phyloP scores from a whole-genome alignment of 2,888 invertebrate genomes.

The Drosophila niveifrons region DNA sequence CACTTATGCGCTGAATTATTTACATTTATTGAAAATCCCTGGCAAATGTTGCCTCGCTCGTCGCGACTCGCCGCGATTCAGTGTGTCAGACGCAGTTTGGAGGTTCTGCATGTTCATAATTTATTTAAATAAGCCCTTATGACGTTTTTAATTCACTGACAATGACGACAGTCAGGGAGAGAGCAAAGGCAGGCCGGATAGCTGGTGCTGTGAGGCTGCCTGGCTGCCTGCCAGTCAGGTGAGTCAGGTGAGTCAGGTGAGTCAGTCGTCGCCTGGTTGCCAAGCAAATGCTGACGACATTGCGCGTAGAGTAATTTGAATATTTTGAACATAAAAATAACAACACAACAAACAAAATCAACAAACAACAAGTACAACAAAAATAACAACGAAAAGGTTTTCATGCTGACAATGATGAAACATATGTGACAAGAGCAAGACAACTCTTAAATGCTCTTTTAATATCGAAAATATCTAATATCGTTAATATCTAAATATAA shows the following conservation, averaged over 20 bases:
- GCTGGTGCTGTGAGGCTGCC: background rate
- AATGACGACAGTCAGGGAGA: slow-evolving; percentile 53
- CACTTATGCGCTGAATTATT: slow-evolving; percentile 75
- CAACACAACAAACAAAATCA: slow-evolving; percentile 62
- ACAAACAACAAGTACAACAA: slow-evolving; percentile 54
- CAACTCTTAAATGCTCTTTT: slow-evolving; percentile 44
- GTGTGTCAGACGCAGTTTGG: background rate
- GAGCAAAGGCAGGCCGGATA: background rate
- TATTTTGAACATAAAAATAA: slow-evolving; percentile 80
- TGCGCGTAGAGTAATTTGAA: slow-evolving; percentile 69
- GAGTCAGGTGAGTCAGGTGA: slow-evolving; percentile 8
- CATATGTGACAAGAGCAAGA: background rate
- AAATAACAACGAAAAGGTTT: slow-evolving; percentile 34
- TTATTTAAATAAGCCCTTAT: slow-evolving; percentile 82
- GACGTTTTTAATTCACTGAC: slow-evolving; percentile 82
- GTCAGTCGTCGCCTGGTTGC: slow-evolving; percentile 27
- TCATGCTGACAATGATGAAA: slow-evolving; percentile 46
- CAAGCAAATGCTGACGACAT: slow-evolving; percentile 50
- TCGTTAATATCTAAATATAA: no score
- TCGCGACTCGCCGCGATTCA: background rate
- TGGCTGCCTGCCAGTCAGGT: background rate
- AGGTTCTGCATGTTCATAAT: slow-evolving; percentile 67
- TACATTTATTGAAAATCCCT: slow-evolving; percentile 72
- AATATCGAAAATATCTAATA: background rate
- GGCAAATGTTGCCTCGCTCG: slow-evolving; percentile 37